Evolutionary conservation across 2,797 vertebrate genomes (phyloP), one percentile per base, ranked within the genome.

Genomic region (Astyanax mexicanus): DNA sequence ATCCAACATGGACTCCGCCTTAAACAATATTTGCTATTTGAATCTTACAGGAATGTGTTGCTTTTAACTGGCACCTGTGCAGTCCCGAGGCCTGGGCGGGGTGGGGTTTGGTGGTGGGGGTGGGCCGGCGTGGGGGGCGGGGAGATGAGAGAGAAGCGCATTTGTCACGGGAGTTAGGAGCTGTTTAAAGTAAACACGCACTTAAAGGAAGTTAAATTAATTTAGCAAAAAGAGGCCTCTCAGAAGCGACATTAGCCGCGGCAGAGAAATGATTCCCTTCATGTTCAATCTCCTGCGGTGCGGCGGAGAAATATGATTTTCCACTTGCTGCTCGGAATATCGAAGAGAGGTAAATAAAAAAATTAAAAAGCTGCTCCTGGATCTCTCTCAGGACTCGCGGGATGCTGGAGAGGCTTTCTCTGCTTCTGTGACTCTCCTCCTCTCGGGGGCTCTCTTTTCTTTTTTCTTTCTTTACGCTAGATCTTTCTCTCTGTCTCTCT

Each of bases 191-290:
- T 77, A 79, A 79, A 77, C 10, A 65, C 73, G 75, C 77, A 76
- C 82, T 84, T 85, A 84, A 57, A 72, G 85, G 82, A 84, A 83
- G 78, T 82, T 79, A 90, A 90, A 93, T 92, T 89, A 88, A 91
- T 92, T 91, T 88, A 85, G 81, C 83, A 19, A 76, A 84, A 84
- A 88, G 86, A 86, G 87, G 86, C 84, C 82, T 91, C 88, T 90
- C 89, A 91, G 87, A 87, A 83, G 86, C 80, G 80, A 83, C 81
- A 86, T 87, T 90, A 89, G 87, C 79, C 84, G 81, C 80, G 73
- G 87, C 85, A 85, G 84, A 87, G 88, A 85, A 85, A 91, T 86
- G 88, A 88, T 84, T 84, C 86, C 83, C 85, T 87, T 86, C 86
- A 88, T 84, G 83, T 88, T 72, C 78, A 74, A 84, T 81, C 80